A percentile compares a stretch with the other conserved stretches of the same genome.
Evolutionary conservation across 2,797 vertebrate genomes (phyloP).

Genomic region (Glyptemys insculpta): DNA sequence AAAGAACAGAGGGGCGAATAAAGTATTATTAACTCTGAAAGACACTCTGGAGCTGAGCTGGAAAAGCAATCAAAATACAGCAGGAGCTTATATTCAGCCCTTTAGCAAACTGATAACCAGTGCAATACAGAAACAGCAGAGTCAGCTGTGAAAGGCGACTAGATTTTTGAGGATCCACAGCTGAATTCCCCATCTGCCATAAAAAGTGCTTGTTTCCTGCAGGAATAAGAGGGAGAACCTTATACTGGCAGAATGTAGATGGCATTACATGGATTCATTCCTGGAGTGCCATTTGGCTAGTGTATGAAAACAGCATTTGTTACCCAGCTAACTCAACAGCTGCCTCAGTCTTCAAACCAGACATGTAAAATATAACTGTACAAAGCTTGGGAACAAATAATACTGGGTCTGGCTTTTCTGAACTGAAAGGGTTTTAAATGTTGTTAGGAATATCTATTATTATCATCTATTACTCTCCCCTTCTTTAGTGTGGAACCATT

Average conservation of each 20-base stretch:
- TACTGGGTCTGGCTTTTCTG: not conserved
- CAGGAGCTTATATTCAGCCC: not conserved
- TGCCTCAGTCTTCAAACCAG: constrained; percentile 22
- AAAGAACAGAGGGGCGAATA: not conserved
- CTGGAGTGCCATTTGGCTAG: not conserved
- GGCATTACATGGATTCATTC: not conserved
- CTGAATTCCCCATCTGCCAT: not conserved
- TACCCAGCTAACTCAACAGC: not conserved
- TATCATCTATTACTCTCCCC: not conserved
- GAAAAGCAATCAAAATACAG: not conserved
- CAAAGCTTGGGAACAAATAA: not conserved
- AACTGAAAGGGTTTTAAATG: not conserved
- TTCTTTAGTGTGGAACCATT: not conserved
- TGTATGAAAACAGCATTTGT: constrained; percentile 25
- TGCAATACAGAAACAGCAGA: not conserved
- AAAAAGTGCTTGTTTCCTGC: not conserved
- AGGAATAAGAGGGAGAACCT: constrained; percentile 3
- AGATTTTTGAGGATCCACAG: not conserved
- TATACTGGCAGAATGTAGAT: not conserved
- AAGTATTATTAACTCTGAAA: not conserved
- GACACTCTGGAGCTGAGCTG: not conserved
- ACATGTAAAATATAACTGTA: not conserved
- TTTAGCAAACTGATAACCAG: not conserved
- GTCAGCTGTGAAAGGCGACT: not conserved
- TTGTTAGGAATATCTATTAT: not conserved